Conservation (phyloP, 2,797 vertebrate genomes). For the Ataeniobius toweri region DNA sequence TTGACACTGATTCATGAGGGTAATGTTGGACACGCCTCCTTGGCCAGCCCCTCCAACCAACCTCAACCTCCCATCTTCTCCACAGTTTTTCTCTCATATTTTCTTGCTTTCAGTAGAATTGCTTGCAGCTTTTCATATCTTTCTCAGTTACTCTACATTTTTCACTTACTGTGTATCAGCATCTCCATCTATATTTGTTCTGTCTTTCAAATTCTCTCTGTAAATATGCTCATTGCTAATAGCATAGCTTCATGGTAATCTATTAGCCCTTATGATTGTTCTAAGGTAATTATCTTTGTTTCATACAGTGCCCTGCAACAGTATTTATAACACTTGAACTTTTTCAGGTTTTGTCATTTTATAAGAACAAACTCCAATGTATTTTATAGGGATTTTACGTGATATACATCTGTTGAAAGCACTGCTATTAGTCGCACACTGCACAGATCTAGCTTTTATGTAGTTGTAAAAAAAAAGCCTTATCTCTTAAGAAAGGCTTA, state of each 20-base stretch:
- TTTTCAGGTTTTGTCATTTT: background rate
- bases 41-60: conserved; percentile 56
- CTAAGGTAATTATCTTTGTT: conserved; percentile 70
- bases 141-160: background rate
- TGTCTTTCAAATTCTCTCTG: conserved; percentile 57
- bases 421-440: background rate
- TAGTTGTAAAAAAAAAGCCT: background rate
- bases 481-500: background rate
- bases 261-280: conserved; percentile 60
- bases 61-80: conserved; percentile 45
- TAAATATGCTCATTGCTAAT: conserved; percentile 61
- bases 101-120: conserved; percentile 28
- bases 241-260: conserved; percentile 66
- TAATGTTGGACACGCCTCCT: conserved; percentile 68
- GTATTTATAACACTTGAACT: background rate
- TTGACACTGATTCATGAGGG: conserved; percentile 82
- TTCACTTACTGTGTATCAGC: conserved; percentile 15
- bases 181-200: conserved; percentile 24
- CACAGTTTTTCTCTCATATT: conserved; percentile 25
- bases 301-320: conserved; percentile 15
- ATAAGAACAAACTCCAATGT: background rate
- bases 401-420: background rate
- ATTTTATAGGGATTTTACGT: background rate
- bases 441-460: background rate
- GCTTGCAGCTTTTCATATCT: conserved; percentile 22